Evolutionary conservation across 2,888 invertebrate genomes (phyloP).

Genomic region (Tetranychus piercei): DNA sequence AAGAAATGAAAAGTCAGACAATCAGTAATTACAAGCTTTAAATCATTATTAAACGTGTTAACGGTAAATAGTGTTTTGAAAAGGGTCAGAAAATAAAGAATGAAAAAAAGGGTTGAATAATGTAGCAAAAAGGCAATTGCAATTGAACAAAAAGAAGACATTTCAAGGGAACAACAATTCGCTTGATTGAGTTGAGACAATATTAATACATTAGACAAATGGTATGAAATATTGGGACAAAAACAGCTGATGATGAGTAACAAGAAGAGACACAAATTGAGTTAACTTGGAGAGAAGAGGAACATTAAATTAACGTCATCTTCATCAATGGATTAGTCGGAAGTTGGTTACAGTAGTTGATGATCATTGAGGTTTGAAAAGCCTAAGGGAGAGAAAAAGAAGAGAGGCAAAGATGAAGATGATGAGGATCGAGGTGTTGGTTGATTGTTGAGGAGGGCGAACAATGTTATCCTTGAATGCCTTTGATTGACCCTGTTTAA

Average conservation of each 20-base stretch:
- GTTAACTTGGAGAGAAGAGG: neutral
- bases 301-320: neutral
- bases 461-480: neutral
- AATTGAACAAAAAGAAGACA: neutral
- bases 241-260: neutral
- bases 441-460: neutral
- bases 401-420: neutral
- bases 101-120: no score
- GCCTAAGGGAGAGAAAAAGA: neutral
- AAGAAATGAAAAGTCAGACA: no score
- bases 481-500: neutral
- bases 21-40: no score
- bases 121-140: neutral
- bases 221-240: neutral
- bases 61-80: no score
- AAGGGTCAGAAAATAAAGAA: no score
- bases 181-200: neutral
- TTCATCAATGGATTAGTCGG: neutral
- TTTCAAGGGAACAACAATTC: neutral
- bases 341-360: neutral
- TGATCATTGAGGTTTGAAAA: neutral
- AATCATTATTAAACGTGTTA: no score
- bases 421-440: neutral
- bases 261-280: neutral
- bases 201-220: neutral